Percentiles rank a stretch among this genome's conserved stretches.
Evolutionary conservation across 2,888 invertebrate genomes (phyloP).

Genomic region (Hypercompe scribonia): DNA sequence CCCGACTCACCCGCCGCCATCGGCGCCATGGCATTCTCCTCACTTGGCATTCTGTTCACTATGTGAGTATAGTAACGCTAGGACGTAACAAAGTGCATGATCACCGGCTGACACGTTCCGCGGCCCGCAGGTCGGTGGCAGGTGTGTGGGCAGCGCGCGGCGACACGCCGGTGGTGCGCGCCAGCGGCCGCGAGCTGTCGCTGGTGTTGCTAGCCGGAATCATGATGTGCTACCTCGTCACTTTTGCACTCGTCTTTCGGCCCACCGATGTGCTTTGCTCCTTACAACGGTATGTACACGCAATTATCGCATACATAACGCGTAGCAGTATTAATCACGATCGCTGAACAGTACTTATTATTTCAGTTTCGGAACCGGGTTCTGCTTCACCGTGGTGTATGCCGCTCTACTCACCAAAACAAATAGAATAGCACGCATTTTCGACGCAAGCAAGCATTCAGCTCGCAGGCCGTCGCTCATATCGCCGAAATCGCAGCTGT

Average conservation of each 20-base stretch:
- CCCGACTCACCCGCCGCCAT: constrained; percentile 95
- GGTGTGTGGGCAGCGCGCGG: constrained; percentile 93
- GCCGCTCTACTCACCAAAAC: constrained; percentile 98
- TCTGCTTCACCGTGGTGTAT: constrained; percentile 98
- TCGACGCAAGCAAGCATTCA: constrained; percentile 97
- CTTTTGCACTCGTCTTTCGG: constrained; percentile 95
- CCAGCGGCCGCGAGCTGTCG: constrained; percentile 95
- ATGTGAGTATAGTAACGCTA: constrained; percentile 70
- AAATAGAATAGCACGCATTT: constrained; percentile 97
- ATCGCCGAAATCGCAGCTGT: constrained; percentile 95
- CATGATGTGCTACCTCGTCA: constrained; percentile 96
- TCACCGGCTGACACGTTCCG: neutral
- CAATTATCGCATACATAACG: no score
- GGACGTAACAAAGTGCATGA: neutral
- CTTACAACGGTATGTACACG: constrained; percentile 90
- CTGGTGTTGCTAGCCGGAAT: constrained; percentile 96
- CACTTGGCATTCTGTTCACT: constrained; percentile 93
- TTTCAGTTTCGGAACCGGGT: constrained; percentile 92
- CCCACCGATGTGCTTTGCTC: constrained; percentile 95
- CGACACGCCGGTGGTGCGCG: constrained; percentile 97
- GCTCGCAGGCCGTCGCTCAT: constrained; percentile 97
- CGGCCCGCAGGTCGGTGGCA: constrained; percentile 85
- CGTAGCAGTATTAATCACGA: neutral
- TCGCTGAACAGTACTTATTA: neutral
- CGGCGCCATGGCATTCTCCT: constrained; percentile 95